These are phyloP conservation scores for Bugula neritina DNA, from an alignment of 2,888 invertebrate genomes.

Conservation along the genomic window DNA sequence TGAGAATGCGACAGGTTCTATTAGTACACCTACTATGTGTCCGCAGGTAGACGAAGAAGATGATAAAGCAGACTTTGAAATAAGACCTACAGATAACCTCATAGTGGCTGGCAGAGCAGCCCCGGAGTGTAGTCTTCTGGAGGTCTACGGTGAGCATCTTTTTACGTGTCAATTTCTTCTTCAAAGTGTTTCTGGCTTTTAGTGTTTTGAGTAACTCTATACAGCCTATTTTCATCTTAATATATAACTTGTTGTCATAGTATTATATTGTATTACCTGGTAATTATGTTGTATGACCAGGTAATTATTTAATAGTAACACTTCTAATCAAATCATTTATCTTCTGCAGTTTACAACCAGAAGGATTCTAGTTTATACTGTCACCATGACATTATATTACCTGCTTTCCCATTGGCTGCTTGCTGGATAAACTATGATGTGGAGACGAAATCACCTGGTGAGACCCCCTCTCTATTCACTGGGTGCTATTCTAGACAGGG, in stretches of 20 bases:
- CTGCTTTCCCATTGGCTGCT: constrained; percentile 80
- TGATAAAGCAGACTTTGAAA: constrained; percentile 80
- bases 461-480: too few relatives aligned
- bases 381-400: constrained; percentile 85
- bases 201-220: not conserved
- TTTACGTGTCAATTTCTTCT: too few relatives aligned
- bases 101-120: constrained; percentile 79
- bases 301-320: too few relatives aligned
- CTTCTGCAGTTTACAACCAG: constrained; percentile 74
- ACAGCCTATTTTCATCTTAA: not conserved
- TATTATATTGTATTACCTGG: too few relatives aligned
- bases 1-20: too few relatives aligned
- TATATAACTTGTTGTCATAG: too few relatives aligned
- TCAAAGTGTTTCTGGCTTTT: too few relatives aligned
- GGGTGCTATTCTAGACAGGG: too few relatives aligned
- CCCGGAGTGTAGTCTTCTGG: constrained; percentile 77
- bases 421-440: constrained; percentile 90
- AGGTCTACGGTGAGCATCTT: constrained; percentile 71
- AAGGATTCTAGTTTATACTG: constrained; percentile 81
- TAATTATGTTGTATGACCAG: too few relatives aligned
- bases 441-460: constrained; percentile 34
- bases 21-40: too few relatives aligned
- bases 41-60: constrained; percentile 46
- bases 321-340: too few relatives aligned
- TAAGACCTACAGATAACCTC: constrained; percentile 82